Base-by-base conservation (phyloP, 2,797 vertebrate genomes). In the Lepus oiostolus region DNA sequence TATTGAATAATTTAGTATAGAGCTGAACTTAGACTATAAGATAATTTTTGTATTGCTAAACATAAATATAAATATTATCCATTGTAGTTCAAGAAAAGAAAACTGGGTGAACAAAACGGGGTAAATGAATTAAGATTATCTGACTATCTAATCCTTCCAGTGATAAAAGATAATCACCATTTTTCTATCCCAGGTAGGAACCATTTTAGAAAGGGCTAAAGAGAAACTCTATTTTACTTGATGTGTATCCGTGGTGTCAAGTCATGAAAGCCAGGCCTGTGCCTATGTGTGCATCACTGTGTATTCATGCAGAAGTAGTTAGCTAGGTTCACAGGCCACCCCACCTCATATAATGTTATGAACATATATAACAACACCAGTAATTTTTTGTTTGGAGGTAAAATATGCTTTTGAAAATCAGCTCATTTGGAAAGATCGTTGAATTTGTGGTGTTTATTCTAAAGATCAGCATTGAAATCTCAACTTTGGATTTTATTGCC, bases 391-490 rank as follows among this genome's bases (percentile, higher is more conserved):
- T 75, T 89, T 85, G 62, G 76, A 89, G 13, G 4, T 54, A 80
- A 4, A 63, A 14, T 42, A 60, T 77, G 14, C 58, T 54, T 10
- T 1, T 60, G 28, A 52, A 22, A 74, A 14, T 80, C 30, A 62
- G 22, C 14, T 75, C 83, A 17, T 93, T 85, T 87, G n/a, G 58
- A 92, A 71, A 82, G 63, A 91, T 21, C 35, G 74, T 21, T 74
- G 26, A 76, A 54, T 80, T 72, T 94, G 8, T 30, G 81, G 24
- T 30, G 63, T 88, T 47, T 47, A 47, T 47, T 85, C 63, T 77
- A 71, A 92, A 95, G 24, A 32, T 79, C 83, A 50, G 4, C 24
- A 71, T 71, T 89, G 86, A 93, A 89, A 81, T 74, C 30, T 77
- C 67, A 74, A 58, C 63, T 88, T 85, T 84, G 71, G 74, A 87